Conservation (phyloP, 1,140 invertebrate genomes). For the Psilanteris sp. region DNA sequence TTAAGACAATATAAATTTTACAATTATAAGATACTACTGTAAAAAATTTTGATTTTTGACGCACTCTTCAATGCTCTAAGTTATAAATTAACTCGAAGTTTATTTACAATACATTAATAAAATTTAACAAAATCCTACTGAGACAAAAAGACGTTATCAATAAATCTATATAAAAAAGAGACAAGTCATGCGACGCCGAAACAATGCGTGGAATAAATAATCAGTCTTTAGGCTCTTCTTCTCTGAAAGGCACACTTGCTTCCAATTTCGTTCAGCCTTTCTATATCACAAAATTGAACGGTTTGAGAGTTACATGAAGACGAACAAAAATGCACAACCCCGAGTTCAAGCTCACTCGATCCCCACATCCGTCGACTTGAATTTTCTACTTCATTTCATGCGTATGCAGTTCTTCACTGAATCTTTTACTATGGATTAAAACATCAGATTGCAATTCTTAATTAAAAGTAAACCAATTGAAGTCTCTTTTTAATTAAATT, state of each 20-base stretch:
- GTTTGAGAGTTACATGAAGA: slow-evolving; percentile 31
- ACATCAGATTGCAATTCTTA: slow-evolving; percentile 21
- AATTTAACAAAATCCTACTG: slow-evolving; percentile 9
- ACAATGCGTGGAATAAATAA: slow-evolving; percentile 59
- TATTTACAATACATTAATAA: slow-evolving; percentile 25
- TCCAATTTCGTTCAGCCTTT: slow-evolving; percentile 56
- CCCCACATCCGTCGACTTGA: slow-evolving; percentile 33
- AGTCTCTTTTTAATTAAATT: slow-evolving; percentile 52
- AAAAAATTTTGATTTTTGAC: not conserved
- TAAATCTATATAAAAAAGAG: slow-evolving; percentile 55
- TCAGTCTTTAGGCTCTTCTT: slow-evolving; percentile 61
- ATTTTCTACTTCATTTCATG: slow-evolving; percentile 14
- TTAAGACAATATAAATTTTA: too few species aligned
- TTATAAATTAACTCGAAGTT: slow-evolving; percentile 8
- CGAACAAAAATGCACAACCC: slow-evolving; percentile 46
- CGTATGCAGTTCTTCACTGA: too few species aligned
- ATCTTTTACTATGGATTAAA: too few species aligned
- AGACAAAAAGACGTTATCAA: slow-evolving; percentile 3
- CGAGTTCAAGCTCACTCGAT: slow-evolving; percentile 30
- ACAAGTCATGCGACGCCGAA: slow-evolving; percentile 58
- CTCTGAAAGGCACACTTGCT: slow-evolving; percentile 57
- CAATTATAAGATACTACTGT: not conserved
- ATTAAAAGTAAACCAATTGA: slow-evolving; percentile 30
- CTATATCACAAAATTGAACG: slow-evolving; percentile 56
- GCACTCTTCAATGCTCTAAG: not conserved